Base-by-base conservation (phyloP, 1,140 invertebrate species). In the Anastrepha obliqua region DNA sequence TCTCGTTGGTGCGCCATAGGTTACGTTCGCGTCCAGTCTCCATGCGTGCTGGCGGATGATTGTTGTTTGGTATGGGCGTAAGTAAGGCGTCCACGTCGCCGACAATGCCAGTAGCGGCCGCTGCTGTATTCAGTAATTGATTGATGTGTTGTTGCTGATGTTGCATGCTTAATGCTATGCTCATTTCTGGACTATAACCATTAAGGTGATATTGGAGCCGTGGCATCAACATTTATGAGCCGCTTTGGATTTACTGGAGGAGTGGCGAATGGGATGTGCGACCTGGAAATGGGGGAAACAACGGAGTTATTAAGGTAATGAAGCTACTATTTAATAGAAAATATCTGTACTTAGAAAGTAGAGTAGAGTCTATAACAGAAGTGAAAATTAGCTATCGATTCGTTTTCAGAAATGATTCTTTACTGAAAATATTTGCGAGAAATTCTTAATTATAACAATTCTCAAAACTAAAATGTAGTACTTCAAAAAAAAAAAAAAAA, bases 1-100 rank as follows among this genome's bases (percentile, higher is more conserved):
- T 93, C 62, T 93, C 92, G 47, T 89, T 88, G 6, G 91, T 90
- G 78, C 91, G 91, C 92, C 92, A 93, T 78, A 93, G 89, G 89
- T 93, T 93, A 55, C 92, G 92, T 47, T 93, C 92, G 17, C 90
- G 90, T 64, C 90, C 17, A 51, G 3, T 29, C 20, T 86, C 70
- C 4, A 17, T 42, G 13, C 64, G 86, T 11, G 13, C 29, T 42
- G 67, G 67, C n/a, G 44, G 20, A 3, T 15, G 60, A 15, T 62
- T 62, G n/a, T 3, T 81, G 60, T 86, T 89, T 47, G 91, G 89
- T 89, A 92, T 90, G 65, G 91, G 91, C 88, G 87, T 91, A 44
- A 92, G 85, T 8, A 92, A 89, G 17, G 90, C 91, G 60, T 92
- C 91, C 62, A 92, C 91, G 88, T 92, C 91, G 86, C 89, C 91